Evolutionary conservation across 2,797 vertebrate species (phyloP).

Genomic region (Eulemur albifrons): DNA sequence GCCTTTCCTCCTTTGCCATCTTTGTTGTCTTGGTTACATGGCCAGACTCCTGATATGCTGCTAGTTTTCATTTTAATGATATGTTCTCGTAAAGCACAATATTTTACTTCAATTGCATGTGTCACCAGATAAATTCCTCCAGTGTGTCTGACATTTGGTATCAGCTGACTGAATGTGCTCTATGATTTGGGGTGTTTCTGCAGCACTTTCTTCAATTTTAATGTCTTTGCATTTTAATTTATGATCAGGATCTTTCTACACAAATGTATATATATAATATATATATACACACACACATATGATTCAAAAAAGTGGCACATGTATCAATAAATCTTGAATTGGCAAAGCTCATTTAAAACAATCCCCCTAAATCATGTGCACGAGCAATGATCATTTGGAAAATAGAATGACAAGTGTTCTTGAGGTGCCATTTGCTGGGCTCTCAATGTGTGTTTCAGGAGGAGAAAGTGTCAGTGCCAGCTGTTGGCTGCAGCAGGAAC

Average conservation of each 20-base stretch:
- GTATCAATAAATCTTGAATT: constrained; percentile 69
- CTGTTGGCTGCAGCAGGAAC: too few relatives aligned
- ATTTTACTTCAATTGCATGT: constrained; percentile 82
- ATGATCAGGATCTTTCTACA: constrained; percentile 64
- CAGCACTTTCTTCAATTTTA: constrained; percentile 53
- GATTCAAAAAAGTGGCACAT: constrained; percentile 55
- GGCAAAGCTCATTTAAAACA: constrained; percentile 47
- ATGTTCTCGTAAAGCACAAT: constrained; percentile 83
- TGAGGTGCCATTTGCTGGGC: neutral
- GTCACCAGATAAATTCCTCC: constrained; percentile 84
- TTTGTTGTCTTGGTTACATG: constrained; percentile 88
- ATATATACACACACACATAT: neutral
- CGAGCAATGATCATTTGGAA: constrained; percentile 3
- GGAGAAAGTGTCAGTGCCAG: neutral
- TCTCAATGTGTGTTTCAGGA: neutral
- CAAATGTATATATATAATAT: neutral
- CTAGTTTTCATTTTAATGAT: constrained; percentile 86
- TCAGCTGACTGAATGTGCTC: constrained; percentile 75
- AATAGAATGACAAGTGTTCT: neutral
- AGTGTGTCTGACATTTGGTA: constrained; percentile 80
- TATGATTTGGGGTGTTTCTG: constrained; percentile 76
- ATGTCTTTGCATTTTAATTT: constrained; percentile 75
- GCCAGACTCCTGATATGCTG: constrained; percentile 79
- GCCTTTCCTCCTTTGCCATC: constrained; percentile 74
- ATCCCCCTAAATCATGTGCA: constrained; percentile 24